Evolutionary conservation across 2,888 invertebrate genomes (phyloP), one percentile per base, ranked within the genome.

Genomic region (Oscheius sp.): DNA sequence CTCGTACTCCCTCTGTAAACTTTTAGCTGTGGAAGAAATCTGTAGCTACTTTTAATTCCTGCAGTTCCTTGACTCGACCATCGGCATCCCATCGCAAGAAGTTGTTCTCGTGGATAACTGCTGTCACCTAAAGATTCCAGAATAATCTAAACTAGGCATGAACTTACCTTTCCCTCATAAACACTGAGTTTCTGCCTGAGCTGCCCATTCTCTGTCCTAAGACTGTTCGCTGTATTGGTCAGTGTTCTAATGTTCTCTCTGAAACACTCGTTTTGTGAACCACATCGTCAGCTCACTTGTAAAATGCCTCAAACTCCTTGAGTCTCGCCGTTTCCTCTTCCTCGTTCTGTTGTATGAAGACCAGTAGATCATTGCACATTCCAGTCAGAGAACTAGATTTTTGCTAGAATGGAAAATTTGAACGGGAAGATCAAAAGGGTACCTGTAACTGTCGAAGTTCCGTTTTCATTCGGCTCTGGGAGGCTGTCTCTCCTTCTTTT

Each of bases 381-480:
- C 33, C 63, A 32, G 53, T 37, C 42, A 73, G 42, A 37, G 63
- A n/a, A 29, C n/a, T 55, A 0, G 73, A 55, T 53, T 73, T 73
- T 37, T 21, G 9, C 73, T 73, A 5, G 50, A 73, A 55, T n/a
- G 21, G 21, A 21, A 13, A 1, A 11, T 65, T n/a, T 33, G 11
- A 58, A 42, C 37, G 29, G n/a, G 2, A 48, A 59, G 48, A 58
- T 32, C 58, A 29, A 58, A 29, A 59, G 13, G 9, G 47, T 53
- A 55, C 73, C 73, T 73, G 73, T 47, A 73, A 32, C 37, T 63
- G 65, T 32, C 33, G 7, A 5, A 63, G 29, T n/a, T 73, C 73
- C 29, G 63, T 33, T n/a, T 55, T 65, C 42, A 59, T 37, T 33
- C 62, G 33, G 29, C 37, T 57, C 32, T 65, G 63, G 29, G 65